Conservation (phyloP, 1,140 invertebrate species). For the Polypedilum pembai region DNA sequence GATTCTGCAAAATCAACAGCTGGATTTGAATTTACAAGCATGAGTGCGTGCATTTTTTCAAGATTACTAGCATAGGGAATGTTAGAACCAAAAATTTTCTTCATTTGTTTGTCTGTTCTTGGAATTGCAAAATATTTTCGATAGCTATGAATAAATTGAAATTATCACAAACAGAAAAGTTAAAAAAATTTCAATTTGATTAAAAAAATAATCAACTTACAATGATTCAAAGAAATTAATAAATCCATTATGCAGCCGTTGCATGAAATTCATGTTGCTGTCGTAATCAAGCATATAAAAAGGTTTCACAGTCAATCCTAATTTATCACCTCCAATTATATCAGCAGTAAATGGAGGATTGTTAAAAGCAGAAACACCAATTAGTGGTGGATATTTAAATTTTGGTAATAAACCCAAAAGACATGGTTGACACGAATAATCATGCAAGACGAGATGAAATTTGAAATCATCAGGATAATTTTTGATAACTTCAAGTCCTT, state of each 20-base stretch:
- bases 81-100: background rate
- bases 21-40: background rate
- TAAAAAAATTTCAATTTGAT: too few species aligned
- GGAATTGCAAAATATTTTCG: background rate
- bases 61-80: background rate
- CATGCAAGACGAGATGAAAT: conserved; percentile 32
- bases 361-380: background rate
- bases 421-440: conserved; percentile 28
- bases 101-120: background rate
- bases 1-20: background rate
- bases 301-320: background rate
- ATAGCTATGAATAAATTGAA: background rate
- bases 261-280: conserved; percentile 23
- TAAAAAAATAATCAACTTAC: too few species aligned
- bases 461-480: conserved; percentile 30
- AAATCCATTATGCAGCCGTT: conserved; percentile 7
- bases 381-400: conserved; percentile 29
- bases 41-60: conserved; percentile 30
- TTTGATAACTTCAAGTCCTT: conserved; percentile 20
- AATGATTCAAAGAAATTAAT: background rate
- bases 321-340: conserved; percentile 4
- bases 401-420: background rate
- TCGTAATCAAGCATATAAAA: background rate
- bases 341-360: background rate
- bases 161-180: too few species aligned